phyloP scores from a whole-genome alignment of 2,797 vertebrate species.

The Prionace glauca region DNA sequence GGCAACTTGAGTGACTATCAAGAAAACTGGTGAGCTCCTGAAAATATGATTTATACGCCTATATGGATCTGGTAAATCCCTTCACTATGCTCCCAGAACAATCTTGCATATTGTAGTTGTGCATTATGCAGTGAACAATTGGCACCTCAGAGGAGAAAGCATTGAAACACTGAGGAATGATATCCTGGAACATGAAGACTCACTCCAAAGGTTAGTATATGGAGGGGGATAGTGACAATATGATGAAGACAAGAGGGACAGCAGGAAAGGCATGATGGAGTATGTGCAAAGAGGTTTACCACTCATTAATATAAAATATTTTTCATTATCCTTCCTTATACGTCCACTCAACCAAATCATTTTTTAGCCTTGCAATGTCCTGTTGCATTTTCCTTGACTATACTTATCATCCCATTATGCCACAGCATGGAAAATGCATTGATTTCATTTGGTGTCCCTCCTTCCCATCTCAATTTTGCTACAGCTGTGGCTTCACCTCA shows the following conservation, averaged over 20 bases:
- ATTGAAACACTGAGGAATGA: background rate
- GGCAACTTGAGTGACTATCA: background rate
- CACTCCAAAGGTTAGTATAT: background rate
- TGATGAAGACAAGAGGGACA: too few relatives aligned
- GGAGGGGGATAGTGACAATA: background rate
- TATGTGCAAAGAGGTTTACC: background rate
- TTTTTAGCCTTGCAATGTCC: background rate
- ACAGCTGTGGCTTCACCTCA: background rate
- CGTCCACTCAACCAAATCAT: background rate
- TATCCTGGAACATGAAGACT: background rate
- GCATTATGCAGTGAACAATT: background rate
- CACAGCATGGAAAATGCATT: background rate
- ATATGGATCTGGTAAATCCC: background rate
- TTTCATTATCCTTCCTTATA: background rate
- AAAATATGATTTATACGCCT: background rate
- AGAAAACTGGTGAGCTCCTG: background rate
- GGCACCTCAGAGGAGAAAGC: background rate
- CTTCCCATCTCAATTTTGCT: background rate
- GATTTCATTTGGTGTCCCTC: background rate
- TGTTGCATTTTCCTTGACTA: background rate
- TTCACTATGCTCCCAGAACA: background rate
- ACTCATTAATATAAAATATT: background rate
- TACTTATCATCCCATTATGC: background rate
- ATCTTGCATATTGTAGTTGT: background rate
- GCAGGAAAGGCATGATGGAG: too few relatives aligned